Percentiles rank a stretch among this genome's conserved stretches.
Conservation (phyloP, 2,888 invertebrate genomes). For the Dysmachus trigonus region DNA sequence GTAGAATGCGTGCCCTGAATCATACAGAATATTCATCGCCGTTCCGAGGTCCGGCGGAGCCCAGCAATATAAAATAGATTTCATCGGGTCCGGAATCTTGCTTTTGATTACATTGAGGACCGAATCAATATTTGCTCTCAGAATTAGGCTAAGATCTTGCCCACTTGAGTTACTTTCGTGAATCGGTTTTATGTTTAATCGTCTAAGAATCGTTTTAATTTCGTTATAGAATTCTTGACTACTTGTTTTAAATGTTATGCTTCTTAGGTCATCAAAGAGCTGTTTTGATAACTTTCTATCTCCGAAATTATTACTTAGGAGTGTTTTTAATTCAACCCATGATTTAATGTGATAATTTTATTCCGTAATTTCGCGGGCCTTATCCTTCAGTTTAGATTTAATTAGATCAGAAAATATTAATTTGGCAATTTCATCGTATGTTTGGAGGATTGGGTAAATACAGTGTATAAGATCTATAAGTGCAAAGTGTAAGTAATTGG, state of each 20-base stretch:
- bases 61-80: constrained; percentile 7
- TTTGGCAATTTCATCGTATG: not conserved
- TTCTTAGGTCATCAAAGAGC: not conserved
- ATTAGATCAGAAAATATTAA: not conserved
- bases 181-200: not conserved
- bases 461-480: not conserved
- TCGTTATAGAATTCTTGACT: not conserved
- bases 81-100: constrained; percentile 19
- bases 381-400: not conserved
- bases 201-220: not conserved
- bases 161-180: not conserved
- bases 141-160: not conserved
- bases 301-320: not conserved
- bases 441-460: not conserved
- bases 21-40: not conserved
- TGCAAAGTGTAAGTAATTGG: not conserved
- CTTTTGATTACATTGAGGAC: not conserved
- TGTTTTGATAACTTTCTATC: not conserved
- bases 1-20: not conserved
- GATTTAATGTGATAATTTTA: not conserved
- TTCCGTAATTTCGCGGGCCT: not conserved
- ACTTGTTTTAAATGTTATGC: not conserved
- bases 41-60: not conserved
- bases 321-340: not conserved
- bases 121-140: not conserved